A percentile compares a stretch with the other conserved stretches of the same genome.
Conservation (phyloP, 2,888 invertebrate genomes). For the Gymnocheta viridis region DNA sequence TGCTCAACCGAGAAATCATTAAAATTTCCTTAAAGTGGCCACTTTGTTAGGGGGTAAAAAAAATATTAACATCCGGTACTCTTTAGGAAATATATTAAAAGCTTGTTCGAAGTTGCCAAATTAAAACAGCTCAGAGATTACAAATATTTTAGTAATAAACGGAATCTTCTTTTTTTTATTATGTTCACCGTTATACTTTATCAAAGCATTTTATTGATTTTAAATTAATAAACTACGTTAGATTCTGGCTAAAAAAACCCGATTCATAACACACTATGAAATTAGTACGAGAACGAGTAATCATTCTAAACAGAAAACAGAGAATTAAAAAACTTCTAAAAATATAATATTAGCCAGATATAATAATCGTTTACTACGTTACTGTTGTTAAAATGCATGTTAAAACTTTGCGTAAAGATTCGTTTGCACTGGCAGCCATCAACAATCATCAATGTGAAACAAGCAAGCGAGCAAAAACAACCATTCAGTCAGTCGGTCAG, state of each 20-base stretch:
- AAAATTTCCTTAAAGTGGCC: no score
- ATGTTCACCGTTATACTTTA: background rate
- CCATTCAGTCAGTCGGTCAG: background rate
- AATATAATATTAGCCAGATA: slow-evolving; percentile 4
- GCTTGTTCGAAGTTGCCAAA: background rate
- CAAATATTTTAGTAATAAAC: background rate
- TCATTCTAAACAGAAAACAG: background rate
- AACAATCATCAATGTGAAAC: slow-evolving; percentile 42
- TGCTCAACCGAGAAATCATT: no score
- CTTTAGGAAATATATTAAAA: no score
- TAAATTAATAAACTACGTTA: background rate
- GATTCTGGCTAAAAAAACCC: background rate
- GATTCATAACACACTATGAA: background rate
- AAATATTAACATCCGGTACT: no score
- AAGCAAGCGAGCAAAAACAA: background rate
- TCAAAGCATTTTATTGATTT: background rate
- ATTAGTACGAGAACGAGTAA: background rate
- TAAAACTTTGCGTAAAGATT: slow-evolving; percentile 37
- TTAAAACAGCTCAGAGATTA: background rate
- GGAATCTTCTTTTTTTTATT: background rate
- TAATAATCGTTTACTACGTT: slow-evolving; percentile 32
- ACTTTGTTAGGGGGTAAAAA: no score
- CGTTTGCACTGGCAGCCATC: slow-evolving; percentile 36
- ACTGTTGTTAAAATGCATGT: slow-evolving; percentile 32
- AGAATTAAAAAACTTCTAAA: slow-evolving; percentile 14